Evolutionary conservation across 2,888 invertebrate species (phyloP), one percentile per base, ranked within the genome.

Genomic region (Anarsia innoxiella): DNA sequence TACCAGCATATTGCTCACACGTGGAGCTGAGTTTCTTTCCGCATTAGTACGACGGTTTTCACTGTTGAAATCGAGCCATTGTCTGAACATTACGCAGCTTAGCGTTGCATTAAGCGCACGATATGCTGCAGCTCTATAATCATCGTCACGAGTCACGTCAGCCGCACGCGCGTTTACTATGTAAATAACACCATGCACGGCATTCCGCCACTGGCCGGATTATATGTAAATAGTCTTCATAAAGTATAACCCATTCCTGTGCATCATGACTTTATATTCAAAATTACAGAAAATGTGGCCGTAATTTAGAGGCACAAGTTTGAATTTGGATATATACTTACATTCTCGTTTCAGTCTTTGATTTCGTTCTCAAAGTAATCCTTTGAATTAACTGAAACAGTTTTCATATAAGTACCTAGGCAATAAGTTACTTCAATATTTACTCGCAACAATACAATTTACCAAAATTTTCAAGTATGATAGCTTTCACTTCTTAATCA

Each of bases 181-280:
- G 66, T 74, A 69, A 73, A 76, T 76, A 74, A 53, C 57, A 60
- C 60, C 61, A 59, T 66, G 59, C 71, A 71, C 63, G 65, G 63
- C 62, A 73, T 66, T 66, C 62, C 59, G 39, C 48, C 47, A 49
- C 33, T n/a, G 33, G 44, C 36, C 41, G 34, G 32, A 39, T 49
- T n/a, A 35, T 60, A 60, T 65, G 55, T 51, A 54, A 60, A 61
- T 60, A 45, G 51, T 50, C 57, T 16, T 53, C 48, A 56, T 56
- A 60, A 56, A 61, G 59, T 55, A n/a, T n/a, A n/a, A n/a, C n/a
- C n/a, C n/a, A n/a, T n/a, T n/a, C n/a, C n/a, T n/a, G n/a, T n/a
- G n/a, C n/a, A n/a, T n/a, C n/a, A n/a, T n/a, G n/a, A n/a, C n/a
- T n/a, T n/a, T n/a, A n/a, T n/a, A n/a, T n/a, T n/a, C n/a, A n/a